phyloP scores from a whole-genome alignment of 1,140 invertebrate species.

The Plectrocnemia conspersa region DNA sequence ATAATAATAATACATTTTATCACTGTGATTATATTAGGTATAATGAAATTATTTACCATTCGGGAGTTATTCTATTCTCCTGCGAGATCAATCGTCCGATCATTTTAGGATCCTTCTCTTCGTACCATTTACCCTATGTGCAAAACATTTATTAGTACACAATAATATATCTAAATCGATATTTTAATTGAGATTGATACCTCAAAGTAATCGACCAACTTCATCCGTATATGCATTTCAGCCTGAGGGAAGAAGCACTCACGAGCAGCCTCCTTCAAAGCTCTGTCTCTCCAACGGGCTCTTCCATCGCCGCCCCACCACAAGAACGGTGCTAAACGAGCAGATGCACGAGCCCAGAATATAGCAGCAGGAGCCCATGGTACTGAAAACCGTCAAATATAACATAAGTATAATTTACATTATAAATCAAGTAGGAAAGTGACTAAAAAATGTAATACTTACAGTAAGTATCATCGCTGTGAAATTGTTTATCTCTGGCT shows the following conservation, averaged over 20 bases:
- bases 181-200: slow-evolving; percentile 36
- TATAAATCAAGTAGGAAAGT: background rate
- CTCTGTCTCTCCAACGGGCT: slow-evolving; percentile 60
- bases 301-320: slow-evolving; percentile 60
- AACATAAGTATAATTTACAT: background rate
- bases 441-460: slow-evolving; percentile 38
- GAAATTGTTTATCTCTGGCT: slow-evolving; percentile 64
- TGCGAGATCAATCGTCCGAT: slow-evolving; percentile 49
- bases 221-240: slow-evolving; percentile 44
- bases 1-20: slow-evolving; percentile 12
- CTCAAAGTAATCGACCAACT: slow-evolving; percentile 57
- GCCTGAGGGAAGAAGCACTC: slow-evolving; percentile 53
- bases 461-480: slow-evolving; percentile 61
- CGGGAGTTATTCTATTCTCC: slow-evolving; percentile 49
- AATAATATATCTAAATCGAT: background rate
- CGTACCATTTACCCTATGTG: slow-evolving; percentile 54
- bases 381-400: slow-evolving; percentile 42
- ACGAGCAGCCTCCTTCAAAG: slow-evolving; percentile 52
- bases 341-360: slow-evolving; percentile 62
- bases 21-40: no score
- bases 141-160: slow-evolving; percentile 19
- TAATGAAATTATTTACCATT: slow-evolving; percentile 39
- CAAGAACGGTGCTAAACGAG: slow-evolving; percentile 62
- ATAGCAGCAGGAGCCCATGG: slow-evolving; percentile 62
- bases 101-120: slow-evolving; percentile 50